Conservation (phyloP, 2,888 invertebrate species). For the Conistra vaccinii region DNA sequence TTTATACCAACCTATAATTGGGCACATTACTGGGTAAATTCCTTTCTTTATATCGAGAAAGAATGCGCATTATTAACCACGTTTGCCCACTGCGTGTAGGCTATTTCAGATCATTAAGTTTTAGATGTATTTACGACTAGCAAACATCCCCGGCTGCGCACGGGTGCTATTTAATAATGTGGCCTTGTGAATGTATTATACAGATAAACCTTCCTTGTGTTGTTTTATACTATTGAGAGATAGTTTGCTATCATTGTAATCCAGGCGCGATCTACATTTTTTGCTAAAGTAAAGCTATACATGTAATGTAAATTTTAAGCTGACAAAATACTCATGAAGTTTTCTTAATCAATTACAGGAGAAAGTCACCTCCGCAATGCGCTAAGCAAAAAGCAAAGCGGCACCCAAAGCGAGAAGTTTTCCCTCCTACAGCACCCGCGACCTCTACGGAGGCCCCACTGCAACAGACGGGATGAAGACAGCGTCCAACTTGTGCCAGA, state of each 20-base stretch:
- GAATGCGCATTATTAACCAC: not conserved
- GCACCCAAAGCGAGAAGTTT: slow-evolving; percentile 81
- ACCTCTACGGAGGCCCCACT: slow-evolving; percentile 80
- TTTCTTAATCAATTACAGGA: slow-evolving; percentile 74
- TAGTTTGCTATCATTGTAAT: not conserved
- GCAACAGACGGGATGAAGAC: slow-evolving; percentile 79
- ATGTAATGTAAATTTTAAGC: too few species aligned
- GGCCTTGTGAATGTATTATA: not conserved
- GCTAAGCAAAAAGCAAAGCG: slow-evolving; percentile 79
- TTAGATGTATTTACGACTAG: slow-evolving; percentile 10
- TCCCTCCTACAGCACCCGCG: slow-evolving; percentile 86
- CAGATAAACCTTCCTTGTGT: not conserved
- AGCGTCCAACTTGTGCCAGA: slow-evolving; percentile 84
- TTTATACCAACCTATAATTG: not conserved
- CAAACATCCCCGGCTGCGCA: too few species aligned
- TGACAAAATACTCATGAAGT: not conserved
- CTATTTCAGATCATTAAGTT: slow-evolving; percentile 14
- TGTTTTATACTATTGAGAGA: not conserved
- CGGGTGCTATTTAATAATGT: not conserved
- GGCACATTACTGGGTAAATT: not conserved
- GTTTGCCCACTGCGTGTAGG: not conserved
- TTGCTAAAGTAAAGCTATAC: too few species aligned
- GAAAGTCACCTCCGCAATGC: slow-evolving; percentile 87
- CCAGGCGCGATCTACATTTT: too few species aligned
- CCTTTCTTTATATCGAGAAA: slow-evolving; percentile 5